Base-by-base conservation (phyloP, 2,797 vertebrate genomes). In the Typhlichthys subterraneus region DNA sequence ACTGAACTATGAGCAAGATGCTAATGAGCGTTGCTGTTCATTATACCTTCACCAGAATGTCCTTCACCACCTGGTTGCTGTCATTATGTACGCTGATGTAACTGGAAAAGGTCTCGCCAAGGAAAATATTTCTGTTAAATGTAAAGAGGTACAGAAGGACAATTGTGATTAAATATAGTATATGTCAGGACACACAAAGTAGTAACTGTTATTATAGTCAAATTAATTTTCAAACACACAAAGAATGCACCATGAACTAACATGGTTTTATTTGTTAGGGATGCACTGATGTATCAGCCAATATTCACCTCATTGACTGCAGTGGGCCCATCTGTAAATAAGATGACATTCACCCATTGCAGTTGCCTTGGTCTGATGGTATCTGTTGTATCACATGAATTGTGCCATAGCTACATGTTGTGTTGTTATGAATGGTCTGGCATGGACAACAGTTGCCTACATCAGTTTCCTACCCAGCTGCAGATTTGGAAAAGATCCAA, bases 61-160 rank as follows among this genome's bases (percentile, higher is more conserved):
- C 98, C 86, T 98, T 98, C 59, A 99, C 98, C 49, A 96, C 86
- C 86, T 99, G 97, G 80, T 6, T 95, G 87, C 98, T 99, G 86
- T 99, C 98, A 62, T 99, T 99, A 84, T 99, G 98, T 64, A 99
- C 98, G 1, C 97, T 99, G 75, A 99, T 99, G 71, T 99, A 99
- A 90, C 98, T 99, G 83, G 97, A 99, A 92, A 99, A 99, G 0
- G 97, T 99, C 87, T 99, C 97, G 8, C 98, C 98, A 3, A 99
- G 91, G 91, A 99, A 99, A 84, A 99, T 99, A 78, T 99, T 99
- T 65, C 98, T 99, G 87, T 72, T 59, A 0, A 51, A 76, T 0
- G 33, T 2, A 57, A 49, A 71, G 33, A 74, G 1, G 13, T 53
- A 33, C 15, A 51, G 19, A 33, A 59, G 61, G 45, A 17, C 59